Conservation (phyloP, 2,797 vertebrate species). For the Ara ararauna region DNA sequence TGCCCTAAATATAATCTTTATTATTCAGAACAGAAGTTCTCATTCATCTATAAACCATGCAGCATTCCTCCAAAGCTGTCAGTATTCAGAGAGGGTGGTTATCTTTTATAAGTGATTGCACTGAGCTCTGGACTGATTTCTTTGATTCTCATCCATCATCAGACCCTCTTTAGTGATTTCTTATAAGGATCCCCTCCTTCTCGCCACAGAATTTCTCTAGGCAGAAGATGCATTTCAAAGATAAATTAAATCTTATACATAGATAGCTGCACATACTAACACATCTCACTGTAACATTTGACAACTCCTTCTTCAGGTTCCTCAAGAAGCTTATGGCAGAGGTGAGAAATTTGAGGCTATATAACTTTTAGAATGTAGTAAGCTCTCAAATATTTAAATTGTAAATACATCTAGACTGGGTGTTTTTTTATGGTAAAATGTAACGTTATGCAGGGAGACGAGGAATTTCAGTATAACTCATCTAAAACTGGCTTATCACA, state of each 20-base stretch:
- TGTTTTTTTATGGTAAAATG: background rate
- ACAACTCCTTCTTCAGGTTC: background rate
- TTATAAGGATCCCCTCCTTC: background rate
- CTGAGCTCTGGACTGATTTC: background rate
- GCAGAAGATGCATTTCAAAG: background rate
- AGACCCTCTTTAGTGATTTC: background rate
- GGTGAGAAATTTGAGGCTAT: background rate
- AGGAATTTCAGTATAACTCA: background rate
- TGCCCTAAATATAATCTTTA: background rate
- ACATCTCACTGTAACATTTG: background rate
- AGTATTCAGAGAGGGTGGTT: background rate
- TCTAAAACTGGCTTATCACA: background rate
- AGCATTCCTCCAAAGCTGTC: background rate
- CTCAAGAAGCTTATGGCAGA: background rate
- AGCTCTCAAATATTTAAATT: slow-evolving; percentile 13
- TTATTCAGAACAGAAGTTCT: background rate
- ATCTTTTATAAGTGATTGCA: background rate
- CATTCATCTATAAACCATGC: background rate
- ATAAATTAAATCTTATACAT: background rate
- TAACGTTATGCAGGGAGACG: background rate
- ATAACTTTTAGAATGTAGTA: background rate
- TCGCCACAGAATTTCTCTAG: slow-evolving; percentile 4
- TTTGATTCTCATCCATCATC: slow-evolving; percentile 21
- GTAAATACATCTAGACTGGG: background rate
- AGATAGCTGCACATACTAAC: background rate